Evolutionary conservation across 1,140 invertebrate species (phyloP).

Genomic region (Prorops nasuta): DNA sequence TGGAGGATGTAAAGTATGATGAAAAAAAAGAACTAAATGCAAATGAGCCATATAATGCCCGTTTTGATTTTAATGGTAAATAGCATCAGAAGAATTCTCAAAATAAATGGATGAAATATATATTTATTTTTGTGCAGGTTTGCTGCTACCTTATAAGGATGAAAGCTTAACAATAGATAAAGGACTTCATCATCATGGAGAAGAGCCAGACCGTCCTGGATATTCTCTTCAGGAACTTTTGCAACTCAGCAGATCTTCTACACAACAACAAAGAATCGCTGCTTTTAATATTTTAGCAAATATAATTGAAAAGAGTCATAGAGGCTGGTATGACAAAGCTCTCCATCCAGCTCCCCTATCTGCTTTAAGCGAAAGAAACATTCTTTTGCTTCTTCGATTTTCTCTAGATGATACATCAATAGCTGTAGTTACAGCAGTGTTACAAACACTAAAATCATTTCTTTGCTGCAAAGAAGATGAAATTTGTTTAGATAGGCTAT

Average conservation of each 20-base stretch:
- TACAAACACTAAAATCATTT: constrained; percentile 72
- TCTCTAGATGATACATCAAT: constrained; percentile 81
- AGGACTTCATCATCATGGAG: constrained; percentile 86
- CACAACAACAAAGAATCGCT: constrained; percentile 74
- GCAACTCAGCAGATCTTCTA: constrained; percentile 68
- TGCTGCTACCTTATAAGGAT: constrained; percentile 68
- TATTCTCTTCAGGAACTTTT: constrained; percentile 86
- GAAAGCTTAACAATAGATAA: constrained; percentile 62
- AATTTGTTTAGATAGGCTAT: constrained; percentile 67
- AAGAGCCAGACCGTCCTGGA: constrained; percentile 85
- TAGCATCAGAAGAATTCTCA: too few relatives aligned
- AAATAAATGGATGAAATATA: too few relatives aligned
- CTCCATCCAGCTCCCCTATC: constrained; percentile 57
- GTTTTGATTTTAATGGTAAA: constrained; percentile 63
- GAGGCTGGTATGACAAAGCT: constrained; percentile 71
- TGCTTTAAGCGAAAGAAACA: constrained; percentile 59
- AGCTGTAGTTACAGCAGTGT: constrained; percentile 68
- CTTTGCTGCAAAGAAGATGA: constrained; percentile 77
- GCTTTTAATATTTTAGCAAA: constrained; percentile 77
- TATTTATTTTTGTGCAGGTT: constrained; percentile 55
- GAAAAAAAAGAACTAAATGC: constrained; percentile 42
- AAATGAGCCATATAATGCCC: constrained; percentile 68
- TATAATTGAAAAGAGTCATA: constrained; percentile 72
- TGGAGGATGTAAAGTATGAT: constrained; percentile 62
- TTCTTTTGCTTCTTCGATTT: constrained; percentile 80